phyloP scores from a whole-genome alignment of 1,140 invertebrate species.

The Galleria mellonella region DNA sequence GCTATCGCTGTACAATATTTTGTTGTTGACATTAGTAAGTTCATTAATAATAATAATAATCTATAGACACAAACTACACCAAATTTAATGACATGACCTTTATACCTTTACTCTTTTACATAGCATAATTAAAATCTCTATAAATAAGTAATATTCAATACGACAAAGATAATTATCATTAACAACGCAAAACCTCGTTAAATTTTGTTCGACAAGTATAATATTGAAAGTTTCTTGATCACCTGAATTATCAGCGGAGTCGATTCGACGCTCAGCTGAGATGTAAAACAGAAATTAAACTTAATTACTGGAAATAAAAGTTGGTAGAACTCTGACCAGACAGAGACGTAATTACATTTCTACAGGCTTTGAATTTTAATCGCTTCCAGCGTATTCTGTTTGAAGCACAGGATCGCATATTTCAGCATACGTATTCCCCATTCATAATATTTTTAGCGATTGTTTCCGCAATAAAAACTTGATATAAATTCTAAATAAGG shows the following conservation, averaged over 20 bases:
- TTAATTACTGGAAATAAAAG: constrained; percentile 66
- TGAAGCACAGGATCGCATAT: constrained; percentile 3
- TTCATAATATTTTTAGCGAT: too few relatives aligned
- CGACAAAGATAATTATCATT: too few relatives aligned
- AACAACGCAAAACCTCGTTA: neutral
- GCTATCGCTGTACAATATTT: too few relatives aligned
- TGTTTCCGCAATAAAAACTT: too few relatives aligned
- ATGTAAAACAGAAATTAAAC: constrained; percentile 50
- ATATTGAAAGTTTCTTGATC: constrained; percentile 5
- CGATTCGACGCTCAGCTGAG: constrained; percentile 25
- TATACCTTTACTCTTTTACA: too few relatives aligned
- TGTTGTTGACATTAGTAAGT: too few relatives aligned
- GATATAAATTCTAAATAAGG: too few relatives aligned
- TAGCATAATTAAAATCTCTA: too few relatives aligned
- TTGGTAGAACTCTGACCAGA: constrained; percentile 54
- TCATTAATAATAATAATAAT: too few relatives aligned
- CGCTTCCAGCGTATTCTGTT: constrained; percentile 20
- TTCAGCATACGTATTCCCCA: constrained; percentile 7
- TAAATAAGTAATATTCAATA: too few relatives aligned
- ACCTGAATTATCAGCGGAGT: constrained; percentile 24
- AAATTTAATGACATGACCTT: too few relatives aligned
- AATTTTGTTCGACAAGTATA: constrained; percentile 1
- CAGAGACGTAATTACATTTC: constrained; percentile 64
- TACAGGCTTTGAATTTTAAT: constrained; percentile 67
- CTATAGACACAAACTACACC: too few relatives aligned